Evolutionary conservation across 2,113 vertebrate species (phyloP).

Genomic region (Cyprinodon tularosa): DNA sequence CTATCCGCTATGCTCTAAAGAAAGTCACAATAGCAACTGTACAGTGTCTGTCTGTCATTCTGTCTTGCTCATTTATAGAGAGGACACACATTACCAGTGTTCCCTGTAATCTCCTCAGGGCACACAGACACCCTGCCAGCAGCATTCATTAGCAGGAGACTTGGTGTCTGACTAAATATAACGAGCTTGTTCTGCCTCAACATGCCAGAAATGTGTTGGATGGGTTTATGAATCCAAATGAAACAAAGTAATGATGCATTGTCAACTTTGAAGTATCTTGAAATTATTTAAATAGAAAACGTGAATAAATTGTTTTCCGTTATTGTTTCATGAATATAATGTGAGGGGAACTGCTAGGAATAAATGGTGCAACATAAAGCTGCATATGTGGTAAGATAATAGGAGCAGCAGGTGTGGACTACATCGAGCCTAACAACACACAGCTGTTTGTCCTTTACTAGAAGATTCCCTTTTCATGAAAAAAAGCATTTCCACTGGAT

Average conservation of each 20-base stretch:
- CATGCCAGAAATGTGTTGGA: slow-evolving; percentile 65
- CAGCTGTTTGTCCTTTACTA: slow-evolving; percentile 36
- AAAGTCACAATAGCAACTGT: slow-evolving; percentile 15
- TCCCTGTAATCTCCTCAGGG: slow-evolving; percentile 69
- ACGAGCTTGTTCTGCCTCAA: slow-evolving; percentile 66
- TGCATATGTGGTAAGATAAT: slow-evolving; percentile 13
- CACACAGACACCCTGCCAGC: slow-evolving; percentile 77
- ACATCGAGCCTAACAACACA: slow-evolving; percentile 31
- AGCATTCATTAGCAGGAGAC: slow-evolving; percentile 78
- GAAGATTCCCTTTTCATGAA: slow-evolving; percentile 40
- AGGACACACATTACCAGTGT: slow-evolving; percentile 68
- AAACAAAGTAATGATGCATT: slow-evolving; percentile 38
- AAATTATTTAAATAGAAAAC: slow-evolving; percentile 32
- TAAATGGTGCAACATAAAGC: not conserved
- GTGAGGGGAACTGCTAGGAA: slow-evolving; percentile 1
- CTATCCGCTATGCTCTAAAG: slow-evolving; percentile 24
- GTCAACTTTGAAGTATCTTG: slow-evolving; percentile 33
- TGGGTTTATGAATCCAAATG: slow-evolving; percentile 46
- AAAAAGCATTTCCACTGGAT: not conserved
- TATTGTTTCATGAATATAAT: not conserved
- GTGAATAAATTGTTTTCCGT: not conserved
- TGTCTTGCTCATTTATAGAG: slow-evolving; percentile 50
- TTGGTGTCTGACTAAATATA: slow-evolving; percentile 81
- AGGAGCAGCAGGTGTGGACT: slow-evolving; percentile 9
- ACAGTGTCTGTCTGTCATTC: slow-evolving; percentile 36